Base-by-base conservation (phyloP, 2,113 vertebrate species). In the Delphinapterus leucas region DNA sequence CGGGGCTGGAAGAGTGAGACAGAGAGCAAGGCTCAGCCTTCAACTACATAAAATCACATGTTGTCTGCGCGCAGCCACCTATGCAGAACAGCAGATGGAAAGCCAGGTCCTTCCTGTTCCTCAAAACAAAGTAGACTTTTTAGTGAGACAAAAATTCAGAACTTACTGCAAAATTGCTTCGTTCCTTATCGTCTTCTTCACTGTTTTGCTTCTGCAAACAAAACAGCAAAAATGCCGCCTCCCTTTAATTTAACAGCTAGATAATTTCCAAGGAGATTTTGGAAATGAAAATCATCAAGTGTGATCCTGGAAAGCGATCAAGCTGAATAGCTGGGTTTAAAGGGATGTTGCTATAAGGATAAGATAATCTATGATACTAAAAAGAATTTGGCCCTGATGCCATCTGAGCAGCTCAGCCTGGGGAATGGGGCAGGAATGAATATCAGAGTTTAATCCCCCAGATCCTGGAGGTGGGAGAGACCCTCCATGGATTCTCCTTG, bases 141-240 rank as follows among this genome's bases (percentile, higher is more conserved):
- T 58, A 85, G 31, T 71, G 90, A 95, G 89, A 96, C 53, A 71
- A 38, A 93, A 79, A 25, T 82, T 88, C 53, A 96, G 71, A 79
- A 82, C 8, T 53, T 49, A 38, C 26, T 76, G 55, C 44, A 85
- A 21, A 97, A 81, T 36, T 55, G 41, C 26, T 49, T 49, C 10
- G 6, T 41, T 68, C 65, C 31, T 86, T 92, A 47, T 80, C 81
- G 41, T 77, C 71, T 68, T 53, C 71, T 80, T 90, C 80, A 21
- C 25, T 31, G 53, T 44, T 90, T n/a, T 58, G 74, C 70, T 90
- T 92, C 79, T 74, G 77, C 60, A 88, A 90, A 82, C 47, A 92
- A 67, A 85, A 79, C 0, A 61, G 41, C 28, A 47, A 49, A 76
- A 47, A 60, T 26, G 41, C 6, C 28, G 13, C 41, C 9, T 73